Evolutionary conservation across 2,797 vertebrate species (phyloP).

Genomic region (Tenualosa ilisha): DNA sequence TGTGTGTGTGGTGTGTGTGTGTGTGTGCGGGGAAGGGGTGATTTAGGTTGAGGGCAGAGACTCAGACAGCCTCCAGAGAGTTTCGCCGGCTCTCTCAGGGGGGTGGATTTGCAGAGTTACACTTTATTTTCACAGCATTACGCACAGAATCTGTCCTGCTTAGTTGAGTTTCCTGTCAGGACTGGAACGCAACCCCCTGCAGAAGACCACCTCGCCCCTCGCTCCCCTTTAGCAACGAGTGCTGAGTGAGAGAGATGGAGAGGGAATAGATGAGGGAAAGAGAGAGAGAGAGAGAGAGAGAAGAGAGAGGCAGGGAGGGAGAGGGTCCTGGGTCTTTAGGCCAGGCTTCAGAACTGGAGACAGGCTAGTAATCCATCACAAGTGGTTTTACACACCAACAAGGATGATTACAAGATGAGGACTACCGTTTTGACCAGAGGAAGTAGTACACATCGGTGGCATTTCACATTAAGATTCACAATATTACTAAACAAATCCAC

Average conservation of each 20-base stretch:
- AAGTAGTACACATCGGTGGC: not conserved
- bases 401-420: not conserved
- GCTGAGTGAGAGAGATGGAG: conserved; percentile 31
- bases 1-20: not conserved
- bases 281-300: not conserved
- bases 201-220: not conserved
- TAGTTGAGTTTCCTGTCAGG: conserved; percentile 27
- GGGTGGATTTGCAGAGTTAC: conserved; percentile 29
- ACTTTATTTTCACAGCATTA: conserved; percentile 42
- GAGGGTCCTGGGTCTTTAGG: conserved; percentile 2
- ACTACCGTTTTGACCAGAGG: not conserved
- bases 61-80: conserved; percentile 18
- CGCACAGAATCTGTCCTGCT: conserved; percentile 39
- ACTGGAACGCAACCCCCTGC: conserved; percentile 16
- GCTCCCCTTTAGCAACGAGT: not conserved
- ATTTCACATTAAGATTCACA: not conserved
- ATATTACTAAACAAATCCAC: not conserved
- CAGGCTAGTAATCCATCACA: not conserved
- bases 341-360: not conserved
- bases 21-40: not conserved
- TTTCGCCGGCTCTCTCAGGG: conserved; percentile 27
- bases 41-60: conserved; percentile 11
- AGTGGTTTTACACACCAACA: not conserved
- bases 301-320: not conserved
- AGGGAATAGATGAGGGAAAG: conserved; percentile 20